phyloP scores from a whole-genome alignment of 2,113 vertebrate species.

The Anser brachyrhynchus region DNA sequence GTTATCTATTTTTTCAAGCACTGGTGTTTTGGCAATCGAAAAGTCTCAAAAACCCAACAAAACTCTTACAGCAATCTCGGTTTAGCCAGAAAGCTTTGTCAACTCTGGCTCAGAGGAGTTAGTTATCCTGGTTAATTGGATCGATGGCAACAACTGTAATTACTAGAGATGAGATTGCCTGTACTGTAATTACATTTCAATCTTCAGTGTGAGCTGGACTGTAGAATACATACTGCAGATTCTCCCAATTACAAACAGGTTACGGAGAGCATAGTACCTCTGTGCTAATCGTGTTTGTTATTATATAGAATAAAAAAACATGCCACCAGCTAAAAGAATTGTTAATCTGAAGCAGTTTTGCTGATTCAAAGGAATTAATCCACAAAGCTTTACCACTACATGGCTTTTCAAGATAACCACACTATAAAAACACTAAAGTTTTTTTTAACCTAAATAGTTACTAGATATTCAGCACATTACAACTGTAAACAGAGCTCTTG shows the following conservation, averaged over 20 bases:
- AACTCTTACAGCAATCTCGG: conserved; percentile 35
- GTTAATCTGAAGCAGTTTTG: conserved; percentile 64
- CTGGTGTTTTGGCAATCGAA: conserved; percentile 14
- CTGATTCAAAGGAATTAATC: conserved; percentile 55
- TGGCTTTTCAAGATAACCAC: conserved; percentile 49
- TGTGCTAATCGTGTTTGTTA: conserved; percentile 73
- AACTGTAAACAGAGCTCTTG: background rate
- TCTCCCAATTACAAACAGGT: conserved; percentile 67
- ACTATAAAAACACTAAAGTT: background rate
- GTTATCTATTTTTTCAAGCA: conserved; percentile 45
- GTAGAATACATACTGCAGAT: conserved; percentile 70
- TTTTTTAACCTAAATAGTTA: conserved; percentile 6
- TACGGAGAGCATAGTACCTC: conserved; percentile 40
- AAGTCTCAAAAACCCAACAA: conserved; percentile 18
- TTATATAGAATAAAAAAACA: conserved; percentile 46
- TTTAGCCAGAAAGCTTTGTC: conserved; percentile 75
- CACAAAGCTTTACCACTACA: conserved; percentile 12
- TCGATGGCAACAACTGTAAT: conserved; percentile 84
- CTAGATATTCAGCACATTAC: conserved; percentile 21
- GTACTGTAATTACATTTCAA: conserved; percentile 82
- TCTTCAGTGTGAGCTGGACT: conserved; percentile 66
- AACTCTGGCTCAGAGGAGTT: conserved; percentile 71
- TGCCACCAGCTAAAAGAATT: conserved; percentile 56
- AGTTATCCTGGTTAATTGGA: conserved; percentile 86
- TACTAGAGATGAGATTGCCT: conserved; percentile 80